Base-by-base conservation (phyloP, 2,888 invertebrate genomes). In the Phortica okadai region DNA sequence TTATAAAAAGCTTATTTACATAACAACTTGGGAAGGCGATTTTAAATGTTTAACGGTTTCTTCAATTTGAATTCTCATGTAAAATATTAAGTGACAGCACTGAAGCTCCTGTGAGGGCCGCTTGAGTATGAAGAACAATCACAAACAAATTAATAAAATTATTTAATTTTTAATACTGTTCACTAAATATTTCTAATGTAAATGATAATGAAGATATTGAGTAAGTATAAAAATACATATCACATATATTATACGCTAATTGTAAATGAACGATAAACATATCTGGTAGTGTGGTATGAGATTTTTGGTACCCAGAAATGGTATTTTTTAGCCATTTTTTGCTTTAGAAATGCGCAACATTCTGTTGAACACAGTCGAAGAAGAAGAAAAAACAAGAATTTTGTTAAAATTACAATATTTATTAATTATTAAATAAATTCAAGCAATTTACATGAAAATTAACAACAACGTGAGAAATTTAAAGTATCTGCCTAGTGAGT, bases 401-500 rank as follows among this genome's bases (percentile, higher is more conserved):
- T 25, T 62, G 62, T 14, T 33, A 66, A 66, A 66, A 6, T 42
- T 66, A 41, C 4, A 14, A 8, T 14, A 54, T 21, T 59, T 16
- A 69, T n/a, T n/a, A 21, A 16, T n/a, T n/a, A 59, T 66, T 42
- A 7, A 42, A 42, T 14, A 42, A 66, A 11, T 33, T 41, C 41
- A 41, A 66, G n/a, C 1, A 14, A 66, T 42, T 45, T 69, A 69
- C 16, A 69, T 69, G 50, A 69, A 69, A 44, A 69, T 56, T 72
- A 56, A 72, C n/a, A 25, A 54, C 54, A 33, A 54, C 25, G 54
- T 54, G 14, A 11, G 0, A 16, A 33, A 54, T 33, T 33, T 54
- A 33, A 72, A 54, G 54, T 54, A 11, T 72, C 21, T 72, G 21
- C 54, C 25, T 54, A 44, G 70, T 54, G 21, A 62, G 62, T 62